Evolutionary conservation across 2,888 invertebrate genomes (phyloP), one percentile per base, ranked within the genome.

Genomic region (Neoascia interrupta): DNA sequence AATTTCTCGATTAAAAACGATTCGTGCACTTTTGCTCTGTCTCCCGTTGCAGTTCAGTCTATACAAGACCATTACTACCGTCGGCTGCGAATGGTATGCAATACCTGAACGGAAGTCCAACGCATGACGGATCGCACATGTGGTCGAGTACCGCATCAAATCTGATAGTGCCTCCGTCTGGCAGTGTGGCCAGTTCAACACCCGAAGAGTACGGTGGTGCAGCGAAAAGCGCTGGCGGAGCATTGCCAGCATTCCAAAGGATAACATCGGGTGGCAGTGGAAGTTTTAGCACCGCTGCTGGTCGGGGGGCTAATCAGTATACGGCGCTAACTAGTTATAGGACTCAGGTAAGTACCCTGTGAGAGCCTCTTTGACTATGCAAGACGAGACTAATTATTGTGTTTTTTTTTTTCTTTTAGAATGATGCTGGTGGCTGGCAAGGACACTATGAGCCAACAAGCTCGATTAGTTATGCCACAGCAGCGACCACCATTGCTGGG

Each of bases 191-290:
- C 3, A 82, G 82, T 54, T 75, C 56, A 61, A 61, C 60, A 5
- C 82, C 86, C 49, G 88, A 88, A 66, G 87, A 87, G 56, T 88
- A 88, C 66, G 86, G 84, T 15, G 86, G 84, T 15, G 86, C 88
- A 11, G 83, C 87, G 1, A 87, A 86, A 70, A 86, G 85, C 36
- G 83, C 84, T n/a, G 83, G 84, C 8, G 85, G 84, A 61, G 83
- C 86, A 5, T 70, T 89, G 70, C 89, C 89, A 5, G 87, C 83
- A 74, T 89, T 89, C 69, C 87, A 88, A 76, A 83, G 87, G 43
- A 84, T 88, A 63, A 83, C 85, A 10, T 76, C 85, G 4, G 56
- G 82, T 53, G 83, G 82, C n/a, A 83, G 73, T 53, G 83, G 81
- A 21, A 61, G 36, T 69, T 82, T 84, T 82, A 84, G 83, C 43